Conservation (phyloP, 2,888 invertebrate species). For the Adela reaumurella region DNA sequence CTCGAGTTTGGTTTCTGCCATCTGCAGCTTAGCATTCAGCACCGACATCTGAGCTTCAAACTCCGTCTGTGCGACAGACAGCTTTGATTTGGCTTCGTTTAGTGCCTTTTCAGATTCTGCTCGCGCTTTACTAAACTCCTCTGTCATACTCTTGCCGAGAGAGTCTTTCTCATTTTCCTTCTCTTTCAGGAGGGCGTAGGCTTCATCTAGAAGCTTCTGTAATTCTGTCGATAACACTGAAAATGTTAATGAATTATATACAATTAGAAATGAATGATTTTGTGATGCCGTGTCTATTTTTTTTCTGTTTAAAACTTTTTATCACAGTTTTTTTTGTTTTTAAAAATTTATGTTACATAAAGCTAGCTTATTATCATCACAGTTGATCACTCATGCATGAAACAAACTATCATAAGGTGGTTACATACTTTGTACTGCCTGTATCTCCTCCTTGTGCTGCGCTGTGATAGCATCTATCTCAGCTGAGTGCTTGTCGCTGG, state of each 20-base stretch:
- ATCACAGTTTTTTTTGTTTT: no score
- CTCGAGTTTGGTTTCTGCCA: conserved; percentile 48
- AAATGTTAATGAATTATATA: conserved; percentile 14
- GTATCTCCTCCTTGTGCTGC: conserved; percentile 43
- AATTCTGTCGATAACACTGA: conserved; percentile 47
- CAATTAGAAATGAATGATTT: no score
- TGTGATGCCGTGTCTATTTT: no score
- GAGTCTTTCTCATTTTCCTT: conserved; percentile 51
- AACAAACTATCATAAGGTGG: no score
- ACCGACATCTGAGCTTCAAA: conserved; percentile 58
- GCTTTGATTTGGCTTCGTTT: conserved; percentile 58
- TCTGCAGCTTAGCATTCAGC: conserved; percentile 48
- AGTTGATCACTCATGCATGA: no score
- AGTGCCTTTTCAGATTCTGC: conserved; percentile 50
- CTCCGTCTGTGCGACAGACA: conserved; percentile 61
- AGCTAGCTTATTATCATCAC: no score
- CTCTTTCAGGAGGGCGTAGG: conserved; percentile 47
- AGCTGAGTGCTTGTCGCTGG: conserved; percentile 12
- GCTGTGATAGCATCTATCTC: conserved; percentile 18
- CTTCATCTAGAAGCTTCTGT: conserved; percentile 49
- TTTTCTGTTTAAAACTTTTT: no score
- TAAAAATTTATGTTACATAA: no score
- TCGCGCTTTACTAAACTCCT: conserved; percentile 38
- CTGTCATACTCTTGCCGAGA: conserved; percentile 46
- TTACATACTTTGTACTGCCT: conserved; percentile 39